Conservation (phyloP, 2,888 invertebrate genomes). For the Phymatocera aterrima region DNA sequence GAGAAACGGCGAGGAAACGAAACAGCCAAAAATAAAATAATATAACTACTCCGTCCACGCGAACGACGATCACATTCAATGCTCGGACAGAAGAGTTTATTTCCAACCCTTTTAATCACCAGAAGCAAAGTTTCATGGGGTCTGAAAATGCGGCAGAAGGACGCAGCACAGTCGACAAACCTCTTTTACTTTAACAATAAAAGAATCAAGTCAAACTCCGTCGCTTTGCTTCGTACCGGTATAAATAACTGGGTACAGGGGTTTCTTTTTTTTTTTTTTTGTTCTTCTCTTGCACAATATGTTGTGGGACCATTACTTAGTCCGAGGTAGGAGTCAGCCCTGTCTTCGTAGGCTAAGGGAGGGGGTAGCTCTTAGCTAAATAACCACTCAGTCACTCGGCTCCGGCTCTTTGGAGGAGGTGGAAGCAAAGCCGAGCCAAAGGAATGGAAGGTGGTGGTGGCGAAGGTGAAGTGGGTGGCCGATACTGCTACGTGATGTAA, state of each 20-base stretch:
- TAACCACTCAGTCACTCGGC: slow-evolving; percentile 75
- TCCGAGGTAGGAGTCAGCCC: slow-evolving; percentile 52
- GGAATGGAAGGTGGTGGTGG: slow-evolving; percentile 45
- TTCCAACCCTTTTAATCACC: neutral
- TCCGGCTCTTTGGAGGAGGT: slow-evolving; percentile 63
- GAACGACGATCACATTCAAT: too few relatives aligned
- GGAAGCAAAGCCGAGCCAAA: slow-evolving; percentile 51
- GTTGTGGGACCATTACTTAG: slow-evolving; percentile 71
- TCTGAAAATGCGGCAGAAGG: neutral
- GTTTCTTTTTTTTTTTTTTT: slow-evolving; percentile 67
- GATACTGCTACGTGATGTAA: slow-evolving; percentile 71
- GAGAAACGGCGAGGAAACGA: neutral
- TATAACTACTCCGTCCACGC: too few relatives aligned
- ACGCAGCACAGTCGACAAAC: neutral
- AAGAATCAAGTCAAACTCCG: slow-evolving; percentile 22
- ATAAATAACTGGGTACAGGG: slow-evolving; percentile 39
- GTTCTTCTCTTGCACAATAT: slow-evolving; percentile 72
- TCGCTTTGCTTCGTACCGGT: slow-evolving; percentile 34
- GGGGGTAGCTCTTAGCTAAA: slow-evolving; percentile 73
- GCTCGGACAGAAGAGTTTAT: too few relatives aligned
- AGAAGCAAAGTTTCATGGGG: neutral
- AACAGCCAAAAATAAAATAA: neutral
- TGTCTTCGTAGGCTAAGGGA: slow-evolving; percentile 38
- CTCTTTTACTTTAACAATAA: neutral
- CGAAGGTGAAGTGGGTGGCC: slow-evolving; percentile 56